Evolutionary conservation across 1,140 invertebrate species (phyloP).

Genomic region (Tetragnatha versicolor): DNA sequence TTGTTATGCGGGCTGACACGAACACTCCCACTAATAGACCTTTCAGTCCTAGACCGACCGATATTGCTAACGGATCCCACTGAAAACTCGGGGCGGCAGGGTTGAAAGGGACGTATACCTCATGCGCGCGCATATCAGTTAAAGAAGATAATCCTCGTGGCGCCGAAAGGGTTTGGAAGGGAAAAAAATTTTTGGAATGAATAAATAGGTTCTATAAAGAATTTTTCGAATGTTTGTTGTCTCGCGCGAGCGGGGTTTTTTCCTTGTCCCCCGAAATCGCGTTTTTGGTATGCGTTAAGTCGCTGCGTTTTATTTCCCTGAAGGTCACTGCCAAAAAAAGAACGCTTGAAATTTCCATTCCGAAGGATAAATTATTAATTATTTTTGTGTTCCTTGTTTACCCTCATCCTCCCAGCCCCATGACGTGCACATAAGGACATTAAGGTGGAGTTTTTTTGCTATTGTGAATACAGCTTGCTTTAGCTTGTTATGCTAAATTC

Average conservation of each 20-base stretch:
- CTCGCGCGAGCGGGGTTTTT: neutral
- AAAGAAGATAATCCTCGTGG: conserved; percentile 48
- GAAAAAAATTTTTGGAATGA: conserved; percentile 36
- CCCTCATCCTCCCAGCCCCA: neutral
- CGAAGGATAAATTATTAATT: conserved; percentile 50
- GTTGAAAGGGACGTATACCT: too few relatives aligned
- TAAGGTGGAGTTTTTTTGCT: too few relatives aligned
- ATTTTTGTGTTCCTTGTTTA: conserved; percentile 36
- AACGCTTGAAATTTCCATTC: conserved; percentile 40
- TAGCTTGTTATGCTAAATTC: too few relatives aligned
- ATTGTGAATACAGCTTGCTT: too few relatives aligned
- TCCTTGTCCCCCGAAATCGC: conserved; percentile 25
- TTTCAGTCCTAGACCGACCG: too few relatives aligned
- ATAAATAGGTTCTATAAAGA: conserved; percentile 47
- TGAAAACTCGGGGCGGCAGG: too few relatives aligned
- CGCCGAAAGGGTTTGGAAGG: conserved; percentile 21
- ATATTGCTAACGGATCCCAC: too few relatives aligned
- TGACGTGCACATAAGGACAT: conserved; percentile 3
- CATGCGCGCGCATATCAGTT: conserved; percentile 6
- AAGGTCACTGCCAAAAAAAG: conserved; percentile 13
- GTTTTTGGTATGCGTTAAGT: conserved; percentile 38
- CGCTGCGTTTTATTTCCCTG: conserved; percentile 24
- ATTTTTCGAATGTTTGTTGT: conserved; percentile 28
- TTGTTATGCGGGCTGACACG: conserved; percentile 41
- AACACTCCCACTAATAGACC: conserved; percentile 41